Conservation (phyloP, 2,113 vertebrate genomes). For the Heterochromis multidens region DNA sequence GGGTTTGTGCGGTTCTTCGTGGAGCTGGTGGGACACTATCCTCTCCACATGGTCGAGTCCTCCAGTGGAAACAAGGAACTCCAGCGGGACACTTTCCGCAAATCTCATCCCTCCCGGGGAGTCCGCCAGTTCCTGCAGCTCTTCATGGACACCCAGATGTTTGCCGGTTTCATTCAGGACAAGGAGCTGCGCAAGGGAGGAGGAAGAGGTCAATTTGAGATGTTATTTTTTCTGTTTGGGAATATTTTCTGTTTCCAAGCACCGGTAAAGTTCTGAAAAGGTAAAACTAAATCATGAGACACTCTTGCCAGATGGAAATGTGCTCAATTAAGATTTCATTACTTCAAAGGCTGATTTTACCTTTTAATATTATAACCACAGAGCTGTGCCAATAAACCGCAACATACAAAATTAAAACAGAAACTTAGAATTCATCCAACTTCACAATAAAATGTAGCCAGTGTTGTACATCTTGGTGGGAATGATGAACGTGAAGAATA, state of each 20-base stretch:
- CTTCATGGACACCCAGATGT: constrained; percentile 99
- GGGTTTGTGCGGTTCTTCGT: constrained; percentile 94
- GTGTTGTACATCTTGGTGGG: background rate
- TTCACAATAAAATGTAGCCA: background rate
- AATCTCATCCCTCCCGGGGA: constrained; percentile 86
- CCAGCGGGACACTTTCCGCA: constrained; percentile 88
- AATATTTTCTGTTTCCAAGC: background rate
- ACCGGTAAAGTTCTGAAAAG: background rate
- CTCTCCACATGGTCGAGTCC: constrained; percentile 85
- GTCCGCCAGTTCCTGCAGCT: constrained; percentile 90
- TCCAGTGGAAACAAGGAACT: constrained; percentile 80
- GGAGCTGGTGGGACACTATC: constrained; percentile 94
- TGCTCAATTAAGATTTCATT: background rate
- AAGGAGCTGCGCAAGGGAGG: constrained; percentile 87
- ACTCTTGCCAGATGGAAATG: background rate
- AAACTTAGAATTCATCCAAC: background rate
- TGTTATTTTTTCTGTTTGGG: background rate
- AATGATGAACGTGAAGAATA: background rate
- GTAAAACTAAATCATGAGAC: background rate
- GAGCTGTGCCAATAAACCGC: background rate
- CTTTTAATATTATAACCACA: background rate
- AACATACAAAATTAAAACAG: background rate
- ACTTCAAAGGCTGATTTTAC: background rate
- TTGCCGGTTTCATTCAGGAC: constrained; percentile 96
- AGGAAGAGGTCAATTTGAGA: constrained; percentile 75